Base-by-base conservation (phyloP, 2,113 vertebrate genomes). In the Entomyzon cyanotis region DNA sequence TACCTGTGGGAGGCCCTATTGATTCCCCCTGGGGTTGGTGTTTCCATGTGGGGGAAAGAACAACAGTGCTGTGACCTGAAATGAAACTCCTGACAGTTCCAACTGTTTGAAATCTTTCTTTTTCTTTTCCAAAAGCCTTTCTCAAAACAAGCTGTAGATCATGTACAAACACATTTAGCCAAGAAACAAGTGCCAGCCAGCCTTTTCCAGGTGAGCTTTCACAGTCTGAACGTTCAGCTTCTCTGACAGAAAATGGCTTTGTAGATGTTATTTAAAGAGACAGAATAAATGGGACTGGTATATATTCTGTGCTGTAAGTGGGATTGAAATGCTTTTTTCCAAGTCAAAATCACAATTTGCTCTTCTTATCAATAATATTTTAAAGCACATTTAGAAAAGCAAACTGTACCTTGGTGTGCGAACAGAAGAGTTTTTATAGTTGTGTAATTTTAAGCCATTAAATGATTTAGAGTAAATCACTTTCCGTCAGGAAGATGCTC, bases 141-240 rank as follows among this genome's bases (percentile, higher is more conserved):
- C 96, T 99, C 99, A 8, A 99, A 99, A 97, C 98, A 98, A 96
- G 98, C 99, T 16, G 99, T 99, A 92, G 99, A 99, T 84, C 99
- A 99, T 1, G 99, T 99, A 35, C 99, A 99, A 90, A 98, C 97
- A n/a, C 98, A 99, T 93, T 96, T 99, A 91, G 97, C 98, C 73
- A 99, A 99, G 98, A 99, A 99, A 89, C 98, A 99, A 96, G 99
- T 99, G 88, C 99, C 99, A 15, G 97, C 98, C 22, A 98, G 97
- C 89, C 99, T 99, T 91, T 99, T 99, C 87, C 99, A 99, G 99
- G 99, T 99, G 97, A 98, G 95, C n/a, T 52, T 58, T 41, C 49
- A 55, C 70, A 52, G 33, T 86, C 64, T 50, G 73, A 78, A n/a
- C 19, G 5, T 82, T 64, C 33, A 76, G 47, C 70, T 84, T 59